These are phyloP conservation scores for Cyphomyrus discorhynchus DNA, from an alignment of 2,113 vertebrate genomes.

Conservation along the genomic window DNA sequence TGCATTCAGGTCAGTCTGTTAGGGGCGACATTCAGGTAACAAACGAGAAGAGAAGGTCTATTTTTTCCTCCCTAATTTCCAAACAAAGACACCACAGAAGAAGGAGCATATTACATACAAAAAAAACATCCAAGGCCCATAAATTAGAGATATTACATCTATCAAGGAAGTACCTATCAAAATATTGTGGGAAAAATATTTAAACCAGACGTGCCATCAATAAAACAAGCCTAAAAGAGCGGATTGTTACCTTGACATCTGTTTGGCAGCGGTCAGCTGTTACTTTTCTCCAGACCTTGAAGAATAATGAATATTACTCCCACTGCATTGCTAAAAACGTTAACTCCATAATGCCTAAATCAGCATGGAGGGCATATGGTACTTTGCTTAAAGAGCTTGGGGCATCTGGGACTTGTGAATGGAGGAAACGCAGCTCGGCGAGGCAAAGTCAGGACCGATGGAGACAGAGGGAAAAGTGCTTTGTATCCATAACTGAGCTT, in stretches of 20 bases:
- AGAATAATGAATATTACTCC: conserved; percentile 17
- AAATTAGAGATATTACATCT: neutral
- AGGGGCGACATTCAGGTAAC: neutral
- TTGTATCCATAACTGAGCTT: neutral
- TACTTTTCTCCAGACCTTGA: conserved; percentile 3
- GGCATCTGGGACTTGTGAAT: neutral
- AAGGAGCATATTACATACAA: neutral
- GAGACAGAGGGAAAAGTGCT: neutral
- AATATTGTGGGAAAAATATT: neutral
- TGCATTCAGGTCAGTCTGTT: neutral
- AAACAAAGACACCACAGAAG: neutral
- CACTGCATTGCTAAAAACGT: neutral
- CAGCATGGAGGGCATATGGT: conserved; percentile 9
- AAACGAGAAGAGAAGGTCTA: neutral
- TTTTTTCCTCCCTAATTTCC: neutral
- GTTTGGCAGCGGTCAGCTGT: conserved; percentile 12
- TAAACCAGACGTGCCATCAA: neutral
- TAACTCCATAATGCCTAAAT: conserved; percentile 8
- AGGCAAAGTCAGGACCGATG: neutral
- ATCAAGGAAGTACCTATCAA: neutral
- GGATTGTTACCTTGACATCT: conserved; percentile 8
- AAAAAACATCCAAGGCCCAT: neutral
- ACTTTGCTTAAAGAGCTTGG: conserved; percentile 7
- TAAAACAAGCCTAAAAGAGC: conserved; percentile 11
- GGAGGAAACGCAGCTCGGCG: neutral